A percentile compares a stretch with the other conserved stretches of the same genome.
Evolutionary conservation across 2,113 vertebrate species (phyloP).

Genomic region (Mesitornis unicolor): DNA sequence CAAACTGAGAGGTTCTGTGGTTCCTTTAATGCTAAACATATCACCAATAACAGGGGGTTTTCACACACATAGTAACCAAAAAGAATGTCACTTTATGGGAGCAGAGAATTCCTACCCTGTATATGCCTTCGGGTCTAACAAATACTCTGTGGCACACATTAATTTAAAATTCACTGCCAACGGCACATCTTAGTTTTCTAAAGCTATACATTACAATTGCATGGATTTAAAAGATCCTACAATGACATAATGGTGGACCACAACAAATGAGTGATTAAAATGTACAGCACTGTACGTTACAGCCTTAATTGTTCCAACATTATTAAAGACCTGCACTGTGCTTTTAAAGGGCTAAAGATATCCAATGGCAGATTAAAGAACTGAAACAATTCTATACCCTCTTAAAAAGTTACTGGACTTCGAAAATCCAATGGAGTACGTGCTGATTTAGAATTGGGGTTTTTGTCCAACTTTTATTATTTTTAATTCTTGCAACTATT

Average conservation of each 20-base stretch:
- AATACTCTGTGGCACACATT: neutral
- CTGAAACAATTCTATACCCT: neutral
- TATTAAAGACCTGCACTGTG: neutral
- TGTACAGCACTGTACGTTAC: no score
- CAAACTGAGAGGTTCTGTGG: neutral
- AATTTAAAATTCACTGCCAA: neutral
- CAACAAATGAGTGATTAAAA: neutral
- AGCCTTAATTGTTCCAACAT: neutral
- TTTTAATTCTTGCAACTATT: neutral
- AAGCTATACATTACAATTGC: neutral
- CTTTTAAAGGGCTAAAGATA: neutral
- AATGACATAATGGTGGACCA: neutral
- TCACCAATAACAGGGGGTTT: neutral
- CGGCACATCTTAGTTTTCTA: neutral
- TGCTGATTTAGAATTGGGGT: neutral
- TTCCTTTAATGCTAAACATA: neutral
- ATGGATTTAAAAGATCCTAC: neutral
- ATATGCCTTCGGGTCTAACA: neutral
- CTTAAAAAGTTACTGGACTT: neutral
- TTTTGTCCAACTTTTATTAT: neutral
- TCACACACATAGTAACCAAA: neutral
- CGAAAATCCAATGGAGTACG: neutral
- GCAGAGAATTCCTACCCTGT: neutral
- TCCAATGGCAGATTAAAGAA: neutral
- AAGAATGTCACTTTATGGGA: neutral